Conservation (phyloP, 2,113 vertebrate genomes). For the Passer montanus region DNA sequence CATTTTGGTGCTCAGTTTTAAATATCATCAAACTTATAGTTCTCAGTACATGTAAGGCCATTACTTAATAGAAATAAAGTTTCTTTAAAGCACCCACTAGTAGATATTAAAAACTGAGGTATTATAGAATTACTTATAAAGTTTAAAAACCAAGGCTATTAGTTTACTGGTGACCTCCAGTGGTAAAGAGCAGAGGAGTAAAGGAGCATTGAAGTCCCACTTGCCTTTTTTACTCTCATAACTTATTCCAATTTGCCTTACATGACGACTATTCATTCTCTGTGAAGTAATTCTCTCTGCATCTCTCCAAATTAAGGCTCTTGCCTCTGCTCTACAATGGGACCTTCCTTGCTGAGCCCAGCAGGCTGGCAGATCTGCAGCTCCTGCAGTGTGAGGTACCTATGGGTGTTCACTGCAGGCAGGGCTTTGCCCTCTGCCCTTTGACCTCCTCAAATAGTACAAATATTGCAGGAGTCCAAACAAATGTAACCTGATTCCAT, state of each 20-base stretch:
- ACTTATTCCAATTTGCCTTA: neutral
- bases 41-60: neutral
- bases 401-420: neutral
- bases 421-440: neutral
- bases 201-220: neutral
- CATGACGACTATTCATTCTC: neutral
- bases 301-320: neutral
- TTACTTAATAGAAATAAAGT: neutral
- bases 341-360: neutral
- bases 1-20: neutral
- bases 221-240: neutral
- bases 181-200: neutral
- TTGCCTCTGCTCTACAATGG: neutral
- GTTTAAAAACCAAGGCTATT: neutral
- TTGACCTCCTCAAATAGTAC: neutral
- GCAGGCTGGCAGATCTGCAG: neutral
- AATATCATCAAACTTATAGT: neutral
- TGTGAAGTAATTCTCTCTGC: neutral
- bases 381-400: neutral
- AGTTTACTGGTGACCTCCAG: neutral
- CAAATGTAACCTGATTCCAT: neutral
- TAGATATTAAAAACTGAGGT: neutral
- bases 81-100: neutral
- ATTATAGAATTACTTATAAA: neutral
- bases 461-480: neutral